A percentile compares a stretch with the other conserved stretches of the same genome.
Evolutionary conservation across 2,113 vertebrate species (phyloP).

Genomic region (Raja brachyura): DNA sequence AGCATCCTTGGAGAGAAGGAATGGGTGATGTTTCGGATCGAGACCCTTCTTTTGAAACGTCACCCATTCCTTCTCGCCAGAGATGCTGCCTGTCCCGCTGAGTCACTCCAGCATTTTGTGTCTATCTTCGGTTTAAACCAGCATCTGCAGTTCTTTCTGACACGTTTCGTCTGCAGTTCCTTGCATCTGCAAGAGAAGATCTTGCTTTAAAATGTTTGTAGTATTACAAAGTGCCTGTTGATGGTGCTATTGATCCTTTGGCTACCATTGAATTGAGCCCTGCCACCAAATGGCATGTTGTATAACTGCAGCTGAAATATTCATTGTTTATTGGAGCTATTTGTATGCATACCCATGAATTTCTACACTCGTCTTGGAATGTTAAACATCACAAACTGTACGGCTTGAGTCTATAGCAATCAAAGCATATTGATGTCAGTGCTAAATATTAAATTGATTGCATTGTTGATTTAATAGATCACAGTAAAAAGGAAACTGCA

Average conservation of each 20-base stretch:
- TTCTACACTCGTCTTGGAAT: not conserved
- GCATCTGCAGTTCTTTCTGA: too few species aligned
- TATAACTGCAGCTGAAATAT: not conserved
- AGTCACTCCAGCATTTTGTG: too few species aligned
- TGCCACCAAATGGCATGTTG: not conserved
- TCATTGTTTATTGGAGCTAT: not conserved
- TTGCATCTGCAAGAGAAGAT: not conserved
- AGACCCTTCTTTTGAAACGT: too few species aligned
- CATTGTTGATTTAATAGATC: not conserved
- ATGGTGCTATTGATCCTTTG: constrained; percentile 1
- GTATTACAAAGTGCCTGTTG: not conserved
- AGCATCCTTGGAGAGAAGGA: too few species aligned
- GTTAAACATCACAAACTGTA: not conserved
- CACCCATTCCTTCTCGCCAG: too few species aligned
- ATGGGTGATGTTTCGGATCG: too few species aligned
- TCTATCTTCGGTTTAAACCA: too few species aligned
- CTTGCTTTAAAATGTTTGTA: not conserved
- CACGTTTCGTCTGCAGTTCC: too few species aligned
- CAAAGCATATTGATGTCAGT: not conserved
- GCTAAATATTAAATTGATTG: constrained; percentile 16
- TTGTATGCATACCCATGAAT: not conserved
- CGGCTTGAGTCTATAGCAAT: not conserved
- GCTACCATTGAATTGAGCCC: not conserved
- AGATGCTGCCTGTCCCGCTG: too few species aligned
- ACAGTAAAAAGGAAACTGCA: not conserved